Conservation (phyloP, 1,140 invertebrate species). For the Andricus grossulariae region DNA sequence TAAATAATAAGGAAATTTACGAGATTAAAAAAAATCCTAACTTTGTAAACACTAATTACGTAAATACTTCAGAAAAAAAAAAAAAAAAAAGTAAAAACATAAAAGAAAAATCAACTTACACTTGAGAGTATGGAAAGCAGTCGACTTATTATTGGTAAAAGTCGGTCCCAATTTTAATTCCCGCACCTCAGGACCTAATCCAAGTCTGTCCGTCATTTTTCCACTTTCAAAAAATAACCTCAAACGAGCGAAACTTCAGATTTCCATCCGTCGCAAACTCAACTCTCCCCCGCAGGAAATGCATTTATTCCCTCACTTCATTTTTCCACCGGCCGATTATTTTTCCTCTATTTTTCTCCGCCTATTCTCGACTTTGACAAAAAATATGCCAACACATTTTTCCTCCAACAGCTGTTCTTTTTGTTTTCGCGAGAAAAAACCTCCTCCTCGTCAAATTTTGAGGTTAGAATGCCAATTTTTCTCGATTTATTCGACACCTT, state of each 20-base stretch:
- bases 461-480: neutral
- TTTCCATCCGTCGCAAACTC: slow-evolving; percentile 1
- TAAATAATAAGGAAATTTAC: no score
- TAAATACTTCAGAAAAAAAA: no score
- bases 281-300: no score
- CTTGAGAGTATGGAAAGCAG: slow-evolving; percentile 90
- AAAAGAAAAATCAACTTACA: slow-evolving; percentile 82
- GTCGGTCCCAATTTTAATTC: slow-evolving; percentile 90
- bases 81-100: slow-evolving; percentile 26
- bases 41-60: no score
- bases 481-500: neutral
- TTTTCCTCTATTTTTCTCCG: no score
- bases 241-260: neutral
- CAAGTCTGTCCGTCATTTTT: slow-evolving; percentile 84
- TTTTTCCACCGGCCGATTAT: neutral
- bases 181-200: slow-evolving; percentile 84
- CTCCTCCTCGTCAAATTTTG: neutral
- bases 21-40: no score
- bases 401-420: slow-evolving; percentile 43
- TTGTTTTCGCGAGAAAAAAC: neutral
- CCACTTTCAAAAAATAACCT: no score
- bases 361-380: neutral
- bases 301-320: neutral
- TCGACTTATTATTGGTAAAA: slow-evolving; percentile 84
- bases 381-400: slow-evolving; percentile 40